Conservation (phyloP, 2,113 vertebrate genomes). For the Saguinus imperator region DNA sequence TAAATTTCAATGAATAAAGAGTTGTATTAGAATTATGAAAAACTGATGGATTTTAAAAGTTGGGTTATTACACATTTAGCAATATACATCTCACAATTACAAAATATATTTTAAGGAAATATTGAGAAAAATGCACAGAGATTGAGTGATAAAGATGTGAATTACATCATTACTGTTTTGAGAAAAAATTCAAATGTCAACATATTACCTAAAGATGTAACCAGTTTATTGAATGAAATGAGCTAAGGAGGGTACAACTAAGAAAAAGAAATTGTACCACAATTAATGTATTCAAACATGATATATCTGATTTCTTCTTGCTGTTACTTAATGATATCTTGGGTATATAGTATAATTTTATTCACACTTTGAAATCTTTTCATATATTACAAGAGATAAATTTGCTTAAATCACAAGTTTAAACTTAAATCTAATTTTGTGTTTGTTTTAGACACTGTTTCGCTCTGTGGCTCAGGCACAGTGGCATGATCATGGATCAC, state of each 20-base stretch:
- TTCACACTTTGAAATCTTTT: background rate
- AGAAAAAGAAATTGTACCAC: background rate
- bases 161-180: background rate
- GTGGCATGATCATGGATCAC: background rate
- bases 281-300: background rate
- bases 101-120: background rate
- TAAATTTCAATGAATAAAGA: background rate
- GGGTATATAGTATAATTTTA: background rate
- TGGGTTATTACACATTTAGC: background rate
- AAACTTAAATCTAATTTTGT: background rate
- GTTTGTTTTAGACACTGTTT: too few relatives aligned
- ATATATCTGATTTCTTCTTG: background rate
- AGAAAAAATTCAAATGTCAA: background rate
- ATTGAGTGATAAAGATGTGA: background rate
- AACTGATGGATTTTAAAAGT: background rate
- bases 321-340: background rate
- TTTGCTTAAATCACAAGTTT: background rate
- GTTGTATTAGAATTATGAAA: background rate
- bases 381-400: background rate
- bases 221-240: background rate
- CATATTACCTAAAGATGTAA: background rate
- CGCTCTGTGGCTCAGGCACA: too few relatives aligned
- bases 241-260: background rate
- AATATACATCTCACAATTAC: background rate
- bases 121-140: background rate